A percentile compares a stretch with the other conserved stretches of the same genome.
These are phyloP conservation scores for Xiphorhynchus erythropygius DNA, from an alignment of 2,797 vertebrate genomes.

Conservation along the genomic window DNA sequence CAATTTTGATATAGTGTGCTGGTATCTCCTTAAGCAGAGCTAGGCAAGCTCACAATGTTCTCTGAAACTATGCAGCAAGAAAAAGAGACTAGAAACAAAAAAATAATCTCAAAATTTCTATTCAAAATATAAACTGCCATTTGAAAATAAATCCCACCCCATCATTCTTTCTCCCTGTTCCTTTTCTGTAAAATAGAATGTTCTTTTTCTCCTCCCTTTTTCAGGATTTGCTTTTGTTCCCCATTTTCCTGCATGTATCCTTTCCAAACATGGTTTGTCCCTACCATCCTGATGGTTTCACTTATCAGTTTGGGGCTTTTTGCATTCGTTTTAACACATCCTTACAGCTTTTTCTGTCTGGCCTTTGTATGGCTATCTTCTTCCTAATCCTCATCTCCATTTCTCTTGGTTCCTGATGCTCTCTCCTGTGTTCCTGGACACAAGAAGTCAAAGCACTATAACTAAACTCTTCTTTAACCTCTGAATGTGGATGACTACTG, in stretches of 20 bases:
- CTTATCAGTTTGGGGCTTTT: background rate
- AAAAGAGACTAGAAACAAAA: background rate
- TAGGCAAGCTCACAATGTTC: background rate
- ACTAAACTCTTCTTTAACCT: background rate
- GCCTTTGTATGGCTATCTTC: background rate
- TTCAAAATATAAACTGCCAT: background rate
- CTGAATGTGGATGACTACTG: background rate
- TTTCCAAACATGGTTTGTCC: background rate
- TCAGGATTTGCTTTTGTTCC: background rate
- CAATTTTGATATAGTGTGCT: background rate
- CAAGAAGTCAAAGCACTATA: background rate
- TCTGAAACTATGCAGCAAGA: background rate
- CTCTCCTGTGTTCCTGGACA: background rate
- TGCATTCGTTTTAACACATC: background rate
- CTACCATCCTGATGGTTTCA: background rate
- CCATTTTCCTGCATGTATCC: fast-evolving
- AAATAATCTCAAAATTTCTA: background rate
- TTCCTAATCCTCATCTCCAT: background rate
- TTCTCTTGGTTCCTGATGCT: background rate
- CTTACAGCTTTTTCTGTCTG: background rate
- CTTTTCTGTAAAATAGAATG: background rate
- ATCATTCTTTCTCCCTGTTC: background rate
- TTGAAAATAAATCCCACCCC: background rate
- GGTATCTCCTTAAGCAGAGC: background rate
- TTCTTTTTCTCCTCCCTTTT: background rate